Conservation (phyloP, 2,888 invertebrate species). For the Apotomis betuletana region DNA sequence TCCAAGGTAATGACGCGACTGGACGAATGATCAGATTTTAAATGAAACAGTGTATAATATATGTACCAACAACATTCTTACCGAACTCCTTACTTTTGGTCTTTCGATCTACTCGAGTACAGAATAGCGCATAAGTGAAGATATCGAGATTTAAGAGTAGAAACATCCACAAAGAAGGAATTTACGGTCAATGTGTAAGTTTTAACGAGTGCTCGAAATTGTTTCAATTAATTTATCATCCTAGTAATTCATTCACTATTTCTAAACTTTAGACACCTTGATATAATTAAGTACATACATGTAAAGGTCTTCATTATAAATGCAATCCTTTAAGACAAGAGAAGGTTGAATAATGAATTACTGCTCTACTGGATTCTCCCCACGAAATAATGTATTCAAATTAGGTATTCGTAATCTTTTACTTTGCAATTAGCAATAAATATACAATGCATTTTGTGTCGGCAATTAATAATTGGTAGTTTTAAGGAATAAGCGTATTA, state of each 20-base stretch:
- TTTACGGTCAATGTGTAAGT: slow-evolving; percentile 81
- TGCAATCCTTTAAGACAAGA: slow-evolving; percentile 10
- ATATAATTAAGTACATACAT: slow-evolving; percentile 74
- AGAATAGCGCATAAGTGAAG: slow-evolving; percentile 75
- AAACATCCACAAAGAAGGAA: slow-evolving; percentile 76
- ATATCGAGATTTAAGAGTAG: slow-evolving; percentile 71
- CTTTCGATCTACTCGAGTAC: slow-evolving; percentile 76
- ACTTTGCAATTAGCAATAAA: neutral
- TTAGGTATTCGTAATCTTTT: neutral
- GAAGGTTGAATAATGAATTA: slow-evolving; percentile 9
- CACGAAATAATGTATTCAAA: slow-evolving; percentile 5
- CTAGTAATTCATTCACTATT: slow-evolving; percentile 81
- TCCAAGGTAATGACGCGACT: slow-evolving; percentile 27
- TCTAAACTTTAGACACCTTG: slow-evolving; percentile 75
- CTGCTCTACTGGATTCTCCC: slow-evolving; percentile 9
- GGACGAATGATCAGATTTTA: slow-evolving; percentile 41
- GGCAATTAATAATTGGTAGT: neutral
- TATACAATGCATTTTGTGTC: neutral
- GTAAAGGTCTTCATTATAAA: slow-evolving; percentile 46
- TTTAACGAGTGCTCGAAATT: slow-evolving; percentile 83
- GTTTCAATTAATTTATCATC: slow-evolving; percentile 75
- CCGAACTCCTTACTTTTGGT: slow-evolving; percentile 75
- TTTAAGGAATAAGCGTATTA: slow-evolving; percentile 23
- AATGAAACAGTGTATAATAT: slow-evolving; percentile 45
- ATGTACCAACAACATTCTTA: slow-evolving; percentile 65